Base-by-base conservation (phyloP, 2,888 invertebrate genomes). In the Branchipolynoe longqiensis region DNA sequence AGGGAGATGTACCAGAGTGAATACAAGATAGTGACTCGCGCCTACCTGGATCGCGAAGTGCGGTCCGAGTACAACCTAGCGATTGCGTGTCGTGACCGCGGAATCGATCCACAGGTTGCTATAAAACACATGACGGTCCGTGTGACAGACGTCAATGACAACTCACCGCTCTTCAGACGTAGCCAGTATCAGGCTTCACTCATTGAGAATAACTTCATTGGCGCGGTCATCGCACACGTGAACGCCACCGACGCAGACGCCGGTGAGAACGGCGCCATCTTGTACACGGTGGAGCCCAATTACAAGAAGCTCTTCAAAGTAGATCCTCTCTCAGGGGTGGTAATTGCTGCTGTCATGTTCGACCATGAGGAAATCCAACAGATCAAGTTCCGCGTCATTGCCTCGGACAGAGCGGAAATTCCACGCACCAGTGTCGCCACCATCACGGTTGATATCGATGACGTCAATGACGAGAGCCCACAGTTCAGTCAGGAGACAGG, bases 391-490 rank as follows among this genome's bases (percentile, higher is more conserved):
- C 28, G 85, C 18, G 85, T 89, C 31, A 31, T 86, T 6, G 89
- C 89, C 38, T 59, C 69, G 4, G 89, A 89, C 74, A 25, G 56
- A 3, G 89, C 87, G 1, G 28, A 58, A 14, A 84, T 85, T 1
- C 84, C 84, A 8, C 41, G 81, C 31, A 86, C 86, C 56, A 83
- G 85, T 56, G 84, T 84, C 22, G 62, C 86, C 25, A 56, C 48
- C 54, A 85, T 89, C 25, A 59, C 64, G 28, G 84, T 89, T 31
- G 64, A 59, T 18, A 73, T 89, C 40, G 41, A 48, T 48, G 88
- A 89, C 41, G 86, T 87, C 31, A 89, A 89, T 81, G 89, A 89
- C 73, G 88, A 89, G 41, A 41, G 64, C n/a, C 89, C 89, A 14
- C 69, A 59, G 28, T 88, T 89, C 54, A 36, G 73, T 2, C 81